phyloP scores from a whole-genome alignment of 2,113 vertebrate species.

The Hippocampus zosterae region DNA sequence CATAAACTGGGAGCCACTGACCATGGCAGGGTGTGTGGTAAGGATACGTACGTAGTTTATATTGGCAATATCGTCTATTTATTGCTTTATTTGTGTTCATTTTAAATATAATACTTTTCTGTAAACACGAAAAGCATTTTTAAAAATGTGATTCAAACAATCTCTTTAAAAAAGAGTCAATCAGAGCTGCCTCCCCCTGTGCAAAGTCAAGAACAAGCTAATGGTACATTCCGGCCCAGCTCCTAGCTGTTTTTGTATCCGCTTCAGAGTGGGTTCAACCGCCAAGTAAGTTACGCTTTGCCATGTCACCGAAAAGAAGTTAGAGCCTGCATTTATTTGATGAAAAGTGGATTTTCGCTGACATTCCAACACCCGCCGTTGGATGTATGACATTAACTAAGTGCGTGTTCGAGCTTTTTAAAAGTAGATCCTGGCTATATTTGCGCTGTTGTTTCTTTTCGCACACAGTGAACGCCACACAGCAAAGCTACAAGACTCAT shows the following conservation, averaged over 20 bases:
- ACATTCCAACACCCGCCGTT: not conserved
- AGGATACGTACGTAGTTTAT: not conserved
- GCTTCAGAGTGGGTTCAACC: constrained; percentile 63
- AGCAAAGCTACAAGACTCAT: constrained; percentile 74
- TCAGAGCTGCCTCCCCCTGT: constrained; percentile 20
- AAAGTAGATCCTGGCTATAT: constrained; percentile 40
- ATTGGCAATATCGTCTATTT: not conserved
- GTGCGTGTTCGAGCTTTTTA: constrained; percentile 35
- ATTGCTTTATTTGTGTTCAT: not conserved
- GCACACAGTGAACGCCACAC: constrained; percentile 43
- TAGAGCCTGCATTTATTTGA: constrained; percentile 29
- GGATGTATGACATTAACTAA: constrained; percentile 45
- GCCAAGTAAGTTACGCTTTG: constrained; percentile 66
- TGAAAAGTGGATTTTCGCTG: constrained; percentile 6
- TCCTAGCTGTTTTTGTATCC: constrained; percentile 69
- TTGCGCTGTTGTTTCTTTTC: constrained; percentile 29
- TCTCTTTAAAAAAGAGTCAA: not conserved
- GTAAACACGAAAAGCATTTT: not conserved
- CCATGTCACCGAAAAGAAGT: constrained; percentile 53
- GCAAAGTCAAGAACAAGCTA: constrained; percentile 53
- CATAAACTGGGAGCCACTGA: constrained; percentile 48
- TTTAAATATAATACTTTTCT: fast-evolving
- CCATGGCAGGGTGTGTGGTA: not conserved
- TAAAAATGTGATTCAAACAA: not conserved
- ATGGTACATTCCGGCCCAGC: constrained; percentile 71